phyloP scores from a whole-genome alignment of 1,140 invertebrate genomes.

The Scaptodrosophila lebanonensis region DNA sequence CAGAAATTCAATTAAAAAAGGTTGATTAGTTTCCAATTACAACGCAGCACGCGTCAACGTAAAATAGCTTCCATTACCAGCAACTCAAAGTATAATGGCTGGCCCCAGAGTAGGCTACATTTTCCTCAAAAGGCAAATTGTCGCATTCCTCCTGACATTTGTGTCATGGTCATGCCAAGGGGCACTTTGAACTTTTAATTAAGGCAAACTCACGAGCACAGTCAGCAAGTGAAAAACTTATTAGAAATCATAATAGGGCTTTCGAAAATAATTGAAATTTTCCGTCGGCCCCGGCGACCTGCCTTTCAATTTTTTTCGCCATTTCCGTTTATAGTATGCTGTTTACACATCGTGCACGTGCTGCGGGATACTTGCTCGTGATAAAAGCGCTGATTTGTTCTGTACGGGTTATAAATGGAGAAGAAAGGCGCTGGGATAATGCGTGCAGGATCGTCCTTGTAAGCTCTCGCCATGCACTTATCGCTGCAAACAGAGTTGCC shows the following conservation, averaged over 20 bases:
- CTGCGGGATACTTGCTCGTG: conserved; percentile 32
- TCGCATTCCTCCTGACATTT: conserved; percentile 14
- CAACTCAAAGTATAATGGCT: conserved; percentile 1
- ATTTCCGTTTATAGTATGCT: conserved; percentile 13
- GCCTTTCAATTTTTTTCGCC: conserved; percentile 18
- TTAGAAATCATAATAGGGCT: conserved; percentile 37
- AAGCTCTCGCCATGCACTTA: conserved; percentile 50
- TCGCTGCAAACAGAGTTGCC: conserved; percentile 11
- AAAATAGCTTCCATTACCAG: conserved; percentile 56
- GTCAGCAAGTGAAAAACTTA: conserved; percentile 25
- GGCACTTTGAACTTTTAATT: conserved; percentile 54
- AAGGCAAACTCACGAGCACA: conserved; percentile 11
- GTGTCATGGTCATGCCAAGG: conserved; percentile 20
- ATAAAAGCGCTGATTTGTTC: conserved; percentile 21
- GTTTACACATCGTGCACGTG: conserved; percentile 46
- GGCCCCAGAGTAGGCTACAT: conserved; percentile 14
- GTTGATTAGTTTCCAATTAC: conserved; percentile 70
- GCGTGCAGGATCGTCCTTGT: conserved; percentile 29
- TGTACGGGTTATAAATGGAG: too few species aligned
- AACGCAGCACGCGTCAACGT: conserved; percentile 22
- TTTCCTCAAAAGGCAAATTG: conserved; percentile 30
- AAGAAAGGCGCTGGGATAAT: conserved; percentile 28
- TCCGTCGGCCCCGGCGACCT: conserved; percentile 6
- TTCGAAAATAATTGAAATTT: conserved; percentile 47
- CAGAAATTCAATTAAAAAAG: conserved; percentile 73